Conservation (phyloP, 2,797 vertebrate genomes). For the Pipistrellus pipistrellus region DNA sequence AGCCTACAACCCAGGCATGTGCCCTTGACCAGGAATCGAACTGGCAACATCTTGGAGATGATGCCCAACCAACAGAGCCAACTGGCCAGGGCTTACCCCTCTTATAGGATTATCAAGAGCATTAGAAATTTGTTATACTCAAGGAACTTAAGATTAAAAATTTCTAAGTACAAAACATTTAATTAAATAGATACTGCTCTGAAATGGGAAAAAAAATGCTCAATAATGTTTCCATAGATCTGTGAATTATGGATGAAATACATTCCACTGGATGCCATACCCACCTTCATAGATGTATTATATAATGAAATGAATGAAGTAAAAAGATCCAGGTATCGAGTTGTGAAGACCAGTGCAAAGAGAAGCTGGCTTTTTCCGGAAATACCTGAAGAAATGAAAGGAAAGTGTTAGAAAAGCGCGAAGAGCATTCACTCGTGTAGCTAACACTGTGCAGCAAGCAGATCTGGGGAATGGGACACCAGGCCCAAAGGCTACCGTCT, state of each 20-base stretch:
- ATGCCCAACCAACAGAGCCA: background rate
- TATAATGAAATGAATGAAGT: conserved; percentile 99
- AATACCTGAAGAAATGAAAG: conserved; percentile 92
- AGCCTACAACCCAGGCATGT: background rate
- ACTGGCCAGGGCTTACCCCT: background rate
- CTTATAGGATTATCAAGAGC: background rate
- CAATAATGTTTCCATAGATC: background rate
- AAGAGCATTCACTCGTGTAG: conserved; percentile 19
- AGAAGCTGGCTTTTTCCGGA: conserved; percentile 99
- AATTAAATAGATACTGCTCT: conserved; percentile 33
- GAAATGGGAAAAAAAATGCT: background rate
- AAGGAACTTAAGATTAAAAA: background rate
- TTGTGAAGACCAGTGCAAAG: conserved; percentile 98
- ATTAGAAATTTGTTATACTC: conserved; percentile 17
- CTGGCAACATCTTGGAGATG: background rate
- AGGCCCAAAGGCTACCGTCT: background rate
- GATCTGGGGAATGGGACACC: accelerated
- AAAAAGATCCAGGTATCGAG: conserved; percentile 98
- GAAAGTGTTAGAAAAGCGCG: conserved; percentile 65
- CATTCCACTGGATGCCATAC: conserved; percentile 56
- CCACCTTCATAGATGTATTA: conserved; percentile 99
- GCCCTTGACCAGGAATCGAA: background rate
- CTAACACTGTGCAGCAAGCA: background rate
- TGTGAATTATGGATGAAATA: background rate
- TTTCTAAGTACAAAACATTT: background rate